A percentile compares a stretch with the other conserved stretches of the same genome.
Conservation (phyloP, 1,140 invertebrate genomes). For the Lepidotrigona ventralis region DNA sequence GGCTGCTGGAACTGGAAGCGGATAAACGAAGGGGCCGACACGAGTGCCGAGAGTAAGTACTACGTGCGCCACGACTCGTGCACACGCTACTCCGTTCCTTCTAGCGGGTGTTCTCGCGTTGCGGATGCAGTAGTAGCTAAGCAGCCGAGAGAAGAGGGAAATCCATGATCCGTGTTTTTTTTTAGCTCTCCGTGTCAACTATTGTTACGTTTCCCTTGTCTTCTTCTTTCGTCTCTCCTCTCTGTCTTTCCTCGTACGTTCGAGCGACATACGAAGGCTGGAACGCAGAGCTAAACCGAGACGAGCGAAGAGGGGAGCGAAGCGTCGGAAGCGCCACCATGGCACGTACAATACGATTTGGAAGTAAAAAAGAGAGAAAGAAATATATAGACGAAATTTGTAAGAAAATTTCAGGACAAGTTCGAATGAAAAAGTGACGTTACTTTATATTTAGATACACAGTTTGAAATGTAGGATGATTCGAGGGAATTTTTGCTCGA, state of each 20-base stretch:
- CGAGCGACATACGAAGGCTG: slow-evolving; percentile 34
- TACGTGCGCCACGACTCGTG: slow-evolving; percentile 53
- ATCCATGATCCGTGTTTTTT: slow-evolving; percentile 32
- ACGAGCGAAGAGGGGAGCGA: not conserved
- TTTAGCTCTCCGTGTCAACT: not conserved
- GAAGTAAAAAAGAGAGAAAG: not conserved
- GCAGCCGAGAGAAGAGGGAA: not conserved
- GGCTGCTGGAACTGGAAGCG: slow-evolving; percentile 54
- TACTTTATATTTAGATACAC: not conserved
- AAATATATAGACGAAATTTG: not conserved
- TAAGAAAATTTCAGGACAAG: not conserved
- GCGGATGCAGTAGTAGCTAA: not conserved
- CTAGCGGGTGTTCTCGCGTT: slow-evolving; percentile 53
- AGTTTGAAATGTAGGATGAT: not conserved
- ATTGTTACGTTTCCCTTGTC: slow-evolving; percentile 20
- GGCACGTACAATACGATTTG: not conserved
- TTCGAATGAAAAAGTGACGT: too few species aligned
- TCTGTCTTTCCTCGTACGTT: not conserved
- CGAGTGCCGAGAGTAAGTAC: slow-evolving; percentile 61
- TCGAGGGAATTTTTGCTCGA: not conserved
- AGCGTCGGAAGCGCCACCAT: slow-evolving; percentile 11
- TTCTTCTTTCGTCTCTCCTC: too few species aligned
- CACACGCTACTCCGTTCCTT: slow-evolving; percentile 13
- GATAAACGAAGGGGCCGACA: slow-evolving; percentile 61
- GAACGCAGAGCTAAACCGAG: not conserved